phyloP scores from a whole-genome alignment of 2,113 vertebrate species.

The Dasyprocta punctata region DNA sequence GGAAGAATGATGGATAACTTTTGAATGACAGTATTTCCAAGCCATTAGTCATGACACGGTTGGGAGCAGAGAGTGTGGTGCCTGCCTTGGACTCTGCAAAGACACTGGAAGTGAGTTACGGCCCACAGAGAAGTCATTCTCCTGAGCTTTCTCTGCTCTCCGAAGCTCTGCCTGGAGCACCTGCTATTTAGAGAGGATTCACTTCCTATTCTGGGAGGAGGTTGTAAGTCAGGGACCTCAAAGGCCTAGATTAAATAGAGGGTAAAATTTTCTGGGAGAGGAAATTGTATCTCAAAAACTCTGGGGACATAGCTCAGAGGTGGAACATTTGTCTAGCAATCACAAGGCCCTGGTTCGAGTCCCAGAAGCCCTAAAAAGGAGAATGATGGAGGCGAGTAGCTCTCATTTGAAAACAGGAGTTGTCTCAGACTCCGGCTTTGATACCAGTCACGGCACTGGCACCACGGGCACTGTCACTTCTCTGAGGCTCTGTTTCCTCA shows the following conservation, averaged over 20 bases:
- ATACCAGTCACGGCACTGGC: background rate
- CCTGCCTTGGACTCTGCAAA: background rate
- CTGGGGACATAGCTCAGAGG: background rate
- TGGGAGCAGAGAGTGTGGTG: background rate
- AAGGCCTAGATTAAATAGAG: background rate
- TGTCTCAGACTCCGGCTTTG: background rate
- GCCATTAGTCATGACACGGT: background rate
- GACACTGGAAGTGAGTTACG: no score
- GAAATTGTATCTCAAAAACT: background rate
- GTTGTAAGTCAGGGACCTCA: background rate
- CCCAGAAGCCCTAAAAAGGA: background rate
- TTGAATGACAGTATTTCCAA: background rate
- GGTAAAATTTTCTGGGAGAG: background rate
- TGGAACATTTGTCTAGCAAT: background rate
- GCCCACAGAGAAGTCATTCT: background rate
- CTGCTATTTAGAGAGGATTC: background rate
- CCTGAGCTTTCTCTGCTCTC: no score
- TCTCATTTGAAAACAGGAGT: background rate
- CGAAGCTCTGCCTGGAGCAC: background rate
- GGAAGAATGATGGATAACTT: background rate
- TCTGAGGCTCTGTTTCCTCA: background rate
- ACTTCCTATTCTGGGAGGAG: background rate
- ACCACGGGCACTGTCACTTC: background rate
- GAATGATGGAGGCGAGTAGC: background rate
- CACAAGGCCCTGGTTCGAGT: background rate